Evolutionary conservation across 2,888 invertebrate species (phyloP), one percentile per base, ranked within the genome.

Genomic region (Pterostichus madidus): DNA sequence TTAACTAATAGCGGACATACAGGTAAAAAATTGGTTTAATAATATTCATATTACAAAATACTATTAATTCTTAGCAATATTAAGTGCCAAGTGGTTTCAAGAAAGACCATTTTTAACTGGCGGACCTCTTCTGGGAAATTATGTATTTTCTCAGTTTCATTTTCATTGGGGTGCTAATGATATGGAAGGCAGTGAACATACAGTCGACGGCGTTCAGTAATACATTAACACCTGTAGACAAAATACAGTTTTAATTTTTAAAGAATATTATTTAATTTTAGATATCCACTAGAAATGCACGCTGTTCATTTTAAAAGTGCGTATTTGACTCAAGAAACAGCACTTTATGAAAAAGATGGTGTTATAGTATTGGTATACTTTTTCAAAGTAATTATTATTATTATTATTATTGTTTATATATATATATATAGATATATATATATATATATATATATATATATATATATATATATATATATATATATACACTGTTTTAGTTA

Each of bases 1-100:
- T 83, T 94, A 15, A 93, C 93, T 0, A 95, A 94, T 85, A 93
- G 93, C n/a, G 94, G 94, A 79, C 92, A 92, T 84, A 94, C 94
- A 56, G 89, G 94, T 94, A 87, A 89, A 89, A 80, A 31, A 46
- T 35, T 2, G 11, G 24, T 3, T 24, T 24, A 11, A 52, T 6
- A 17, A 35, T 11, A 39, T 39, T 39, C 2, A 39, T 39, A 5
- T 39, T 39, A n/a, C 11, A 68, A 8, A 59, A 8, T 11, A 39
- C 10, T 11, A 52, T 31, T 53, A 71, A 46, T 79, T 1, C 24
- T 4, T 86, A 94, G 94, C 93, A 49, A 87, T 94, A 75, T 84
- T 94, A 10, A 93, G 93, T 75, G 92, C 92, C 0, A 93, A 93
- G 89, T 95, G 94, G 94, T 90, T 88, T 56, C 89, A 91, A 5